Conservation (phyloP, 2,797 vertebrate species). For the Galagoides demidoff region DNA sequence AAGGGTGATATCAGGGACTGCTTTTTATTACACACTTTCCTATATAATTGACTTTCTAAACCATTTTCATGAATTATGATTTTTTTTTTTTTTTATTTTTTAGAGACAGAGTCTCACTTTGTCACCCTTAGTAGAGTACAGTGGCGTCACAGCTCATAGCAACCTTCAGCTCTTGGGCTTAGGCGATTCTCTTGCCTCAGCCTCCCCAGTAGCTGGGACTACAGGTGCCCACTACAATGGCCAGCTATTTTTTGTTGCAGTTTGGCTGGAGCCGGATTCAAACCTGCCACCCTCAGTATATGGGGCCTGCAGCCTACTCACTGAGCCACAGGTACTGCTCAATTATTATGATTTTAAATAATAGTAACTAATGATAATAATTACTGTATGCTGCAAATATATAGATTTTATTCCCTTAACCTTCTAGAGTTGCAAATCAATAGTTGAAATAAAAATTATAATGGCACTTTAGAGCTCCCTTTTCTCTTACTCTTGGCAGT, state of each 20-base stretch:
- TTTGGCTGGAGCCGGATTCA: no score
- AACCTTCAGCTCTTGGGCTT: no score
- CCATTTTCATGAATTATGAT: background rate
- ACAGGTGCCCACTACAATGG: no score
- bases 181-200: no score
- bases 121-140: no score
- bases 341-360: conserved; percentile 34
- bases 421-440: background rate
- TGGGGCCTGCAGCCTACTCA: no score
- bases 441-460: conserved; percentile 2
- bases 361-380: conserved; percentile 44
- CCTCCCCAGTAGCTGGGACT: no score
- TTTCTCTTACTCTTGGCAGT: background rate
- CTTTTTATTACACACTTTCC: background rate
- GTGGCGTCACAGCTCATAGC: no score
- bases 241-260: background rate
- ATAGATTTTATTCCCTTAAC: background rate
- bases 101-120: no score
- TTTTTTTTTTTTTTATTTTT: background rate
- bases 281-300: no score
- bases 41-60: conserved; percentile 26
- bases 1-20: background rate
- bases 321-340: no score
- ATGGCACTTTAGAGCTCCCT: background rate
- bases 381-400: background rate